Evolutionary conservation across 2,113 vertebrate genomes (phyloP), one percentile per base, ranked within the genome.

Genomic region (Phalacrocorax brasilianus): DNA sequence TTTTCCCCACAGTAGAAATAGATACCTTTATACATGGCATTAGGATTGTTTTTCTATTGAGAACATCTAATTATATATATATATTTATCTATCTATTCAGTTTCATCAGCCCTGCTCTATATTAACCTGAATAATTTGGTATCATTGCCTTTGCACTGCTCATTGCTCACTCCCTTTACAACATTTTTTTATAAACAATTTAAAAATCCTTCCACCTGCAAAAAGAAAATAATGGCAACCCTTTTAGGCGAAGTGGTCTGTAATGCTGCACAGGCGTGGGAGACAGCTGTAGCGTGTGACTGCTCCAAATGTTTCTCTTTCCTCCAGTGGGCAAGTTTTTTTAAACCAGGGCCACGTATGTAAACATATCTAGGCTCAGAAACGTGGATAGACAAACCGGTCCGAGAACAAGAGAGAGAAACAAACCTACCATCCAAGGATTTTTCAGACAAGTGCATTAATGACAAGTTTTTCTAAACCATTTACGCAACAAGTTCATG

Each of bases 31-130:
- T 14, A 21, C 8, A 40, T 38, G 6, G 65, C 22, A 52, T 75
- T 66, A 80, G 58, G 28, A 68, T 12, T 83, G 27, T 6, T 88
- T 68, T 68, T 42, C 24, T 73, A 11, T n/a, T 50, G 65, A 23
- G 20, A 2, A 65, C 24, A 44, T 49, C 15, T 35, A 22, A 26
- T 67, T 7, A 56, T 7, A 44, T 11, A 0, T 11, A 0, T 19
- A 24, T 9, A 5, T 72, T 9, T 28, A 9, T 53, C 14, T 52
- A 8, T 55, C 16, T 30, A 8, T 52, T 26, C 35, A 42, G 28
- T 77, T 92, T 62, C 70, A 71, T 11, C 56, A 88, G 14, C 12
- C 11, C 19, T 24, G 9, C 21, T 81, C 40, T 66, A 68, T 45
- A 74, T 30, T 47, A 56, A 65, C 9, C 15, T 47, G 30, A 65